Conservation (phyloP, 2,113 vertebrate genomes). For the Origma solitaria region DNA sequence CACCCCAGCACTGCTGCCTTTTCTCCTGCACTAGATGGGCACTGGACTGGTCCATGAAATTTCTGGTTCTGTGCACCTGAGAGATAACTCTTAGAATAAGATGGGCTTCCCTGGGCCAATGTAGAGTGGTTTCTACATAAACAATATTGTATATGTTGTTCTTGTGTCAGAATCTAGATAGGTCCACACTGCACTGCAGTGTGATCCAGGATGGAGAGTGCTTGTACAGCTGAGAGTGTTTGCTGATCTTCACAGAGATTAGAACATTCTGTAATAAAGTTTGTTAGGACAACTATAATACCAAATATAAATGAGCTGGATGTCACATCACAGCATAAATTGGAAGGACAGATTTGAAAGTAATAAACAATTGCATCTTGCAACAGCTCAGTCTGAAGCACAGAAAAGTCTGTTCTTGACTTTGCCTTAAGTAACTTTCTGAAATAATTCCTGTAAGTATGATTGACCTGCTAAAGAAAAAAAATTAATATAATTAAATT, state of each 20-base stretch:
- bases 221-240: neutral
- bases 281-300: neutral
- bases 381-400: neutral
- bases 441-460: constrained; percentile 5
- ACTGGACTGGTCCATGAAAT: neutral
- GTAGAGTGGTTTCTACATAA: neutral
- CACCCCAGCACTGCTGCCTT: neutral
- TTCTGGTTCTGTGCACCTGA: neutral
- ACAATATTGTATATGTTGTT: neutral
- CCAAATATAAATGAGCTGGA: neutral
- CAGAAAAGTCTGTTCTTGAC: constrained; percentile 11
- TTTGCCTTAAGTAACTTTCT: constrained; percentile 35
- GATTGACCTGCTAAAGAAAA: neutral
- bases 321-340: constrained; percentile 23
- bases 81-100: neutral
- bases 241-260: neutral
- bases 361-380: constrained; percentile 19
- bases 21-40: neutral
- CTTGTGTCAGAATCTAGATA: neutral
- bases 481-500: neutral
- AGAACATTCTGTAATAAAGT: neutral
- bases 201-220: neutral
- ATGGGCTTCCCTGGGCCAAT: neutral
- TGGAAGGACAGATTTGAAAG: constrained; percentile 20
- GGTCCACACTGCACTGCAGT: neutral